These are phyloP conservation scores for Ptyas mucosa DNA, from an alignment of 2,113 vertebrate genomes.

Conservation along the genomic window DNA sequence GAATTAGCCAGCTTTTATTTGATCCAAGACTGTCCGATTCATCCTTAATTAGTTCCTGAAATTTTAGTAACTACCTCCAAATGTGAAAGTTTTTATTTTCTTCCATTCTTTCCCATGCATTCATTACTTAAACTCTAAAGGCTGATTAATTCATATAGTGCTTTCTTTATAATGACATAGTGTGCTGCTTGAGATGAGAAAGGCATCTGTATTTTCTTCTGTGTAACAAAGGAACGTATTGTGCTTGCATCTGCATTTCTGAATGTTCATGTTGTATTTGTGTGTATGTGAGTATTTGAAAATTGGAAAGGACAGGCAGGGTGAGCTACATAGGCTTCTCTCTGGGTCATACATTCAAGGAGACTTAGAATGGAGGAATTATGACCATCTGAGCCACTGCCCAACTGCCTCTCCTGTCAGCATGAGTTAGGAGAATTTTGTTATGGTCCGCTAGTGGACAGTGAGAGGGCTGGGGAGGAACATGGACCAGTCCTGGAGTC, in stretches of 20 bases:
- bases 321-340: not conserved
- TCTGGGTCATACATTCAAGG: not conserved
- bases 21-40: not conserved
- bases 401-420: not conserved
- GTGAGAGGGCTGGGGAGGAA: too few species aligned
- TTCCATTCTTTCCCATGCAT: not conserved
- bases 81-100: not conserved
- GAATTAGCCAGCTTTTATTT: not conserved
- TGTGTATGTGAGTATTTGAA: not conserved
- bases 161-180: not conserved
- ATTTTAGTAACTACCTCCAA: not conserved
- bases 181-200: too few species aligned
- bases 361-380: not conserved
- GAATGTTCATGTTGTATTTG: not conserved
- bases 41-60: not conserved
- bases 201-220: not conserved
- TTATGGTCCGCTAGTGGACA: too few species aligned
- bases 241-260: not conserved
- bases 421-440: not conserved
- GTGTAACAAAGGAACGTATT: not conserved
- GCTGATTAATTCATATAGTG: not conserved
- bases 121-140: not conserved
- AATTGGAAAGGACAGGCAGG: not conserved
- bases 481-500: too few species aligned
- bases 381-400: not conserved